Evolutionary conservation across 2,888 invertebrate species (phyloP), one percentile per base, ranked within the genome.

Genomic region (Carpatolechia fugitivella): DNA sequence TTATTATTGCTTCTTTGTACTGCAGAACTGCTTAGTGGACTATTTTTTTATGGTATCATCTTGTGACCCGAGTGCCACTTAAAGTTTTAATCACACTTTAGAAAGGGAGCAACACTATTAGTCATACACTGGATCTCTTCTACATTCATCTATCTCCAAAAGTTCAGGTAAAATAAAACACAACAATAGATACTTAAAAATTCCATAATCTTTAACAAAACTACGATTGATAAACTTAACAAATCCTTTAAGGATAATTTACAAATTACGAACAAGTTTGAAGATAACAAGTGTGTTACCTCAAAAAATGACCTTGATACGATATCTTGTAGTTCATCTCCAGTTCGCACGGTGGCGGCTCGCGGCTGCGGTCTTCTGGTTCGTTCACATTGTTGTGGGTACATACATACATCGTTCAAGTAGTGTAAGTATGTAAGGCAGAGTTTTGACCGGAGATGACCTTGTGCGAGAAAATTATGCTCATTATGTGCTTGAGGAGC

Each of bases 381-480:
- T 70, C 68, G 63, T 67, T 69, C 67, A 67, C 68, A 66, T 69
- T 64, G 62, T 59, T 56, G 58, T 56, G 7, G 16, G 5, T 31
- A 36, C 38, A 24, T 48, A 46, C 33, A 50, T 59, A 66, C 60
- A 29, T 11, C 33, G 3, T 6, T 6, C 24, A 24, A 24, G 20
- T 29, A 20, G 24, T 44, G 44, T 44, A 44, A 16, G 5, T 20
- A 41, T 24, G 44, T 29, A 29, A 20, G 29, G 24, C 29, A 24
- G n/a, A 41, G 55, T 36, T 65, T 50, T 68, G 63, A 70, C 69
- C 66, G 63, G 52, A 56, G 59, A 60, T 58, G 54, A 62, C 55
- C 56, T 57, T 54, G 50, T 49, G 47, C 30, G 29, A 35, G 44
- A 16, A 16, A 52, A 52, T 44, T 44, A 29, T 44, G 24, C 24